Evolutionary conservation across 2,797 vertebrate species (phyloP), one percentile per base, ranked within the genome.

Genomic region (Hydrophis major): DNA sequence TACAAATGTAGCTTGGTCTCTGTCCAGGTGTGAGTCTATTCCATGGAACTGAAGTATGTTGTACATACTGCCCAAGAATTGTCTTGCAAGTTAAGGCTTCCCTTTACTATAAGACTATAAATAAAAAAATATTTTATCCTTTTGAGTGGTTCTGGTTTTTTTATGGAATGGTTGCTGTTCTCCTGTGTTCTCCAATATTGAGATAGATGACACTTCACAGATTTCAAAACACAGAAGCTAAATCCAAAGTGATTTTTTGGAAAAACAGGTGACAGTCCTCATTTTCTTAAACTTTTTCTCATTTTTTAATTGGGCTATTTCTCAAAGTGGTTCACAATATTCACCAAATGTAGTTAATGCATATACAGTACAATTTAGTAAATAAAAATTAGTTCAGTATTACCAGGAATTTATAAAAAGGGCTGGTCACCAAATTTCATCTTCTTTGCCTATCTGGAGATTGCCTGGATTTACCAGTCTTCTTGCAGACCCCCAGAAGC

Each of bases 51-150:
- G 98, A 98, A 98, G 98, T 99, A 99, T 99, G 99, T 99, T 99
- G 99, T 99, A 99, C 98, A 99, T 99, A 99, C 98, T 98, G 98
- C 98, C 97, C 98, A 98, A 98, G 94, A 98, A 98, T 98, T 98
- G 98, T 99, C 98, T 99, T 98, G 98, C 99, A 99, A 99, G 98
- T 98, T 99, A 98, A 99, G 98, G 98, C 98, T 98, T 98, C 98
- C 98, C 98, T 99, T 99, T 99, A 99, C 98, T 98, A 99, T 98
- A 97, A 98, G 98, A 99, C 98, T 98, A 98, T 99, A 99, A 99
- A 99, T 98, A 99, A 99, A 98, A 97, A 96, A 97, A 97, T 98
- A 98, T 98, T 98, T 99, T 99, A 99, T 99, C 98, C 98, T 98
- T 98, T 97, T 96, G 96, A 1, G 0, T 94, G 94, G 95, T 96